These are phyloP conservation scores for Pelecanoides urinatrix DNA, from an alignment of 2,113 vertebrate genomes.

Conservation along the genomic window DNA sequence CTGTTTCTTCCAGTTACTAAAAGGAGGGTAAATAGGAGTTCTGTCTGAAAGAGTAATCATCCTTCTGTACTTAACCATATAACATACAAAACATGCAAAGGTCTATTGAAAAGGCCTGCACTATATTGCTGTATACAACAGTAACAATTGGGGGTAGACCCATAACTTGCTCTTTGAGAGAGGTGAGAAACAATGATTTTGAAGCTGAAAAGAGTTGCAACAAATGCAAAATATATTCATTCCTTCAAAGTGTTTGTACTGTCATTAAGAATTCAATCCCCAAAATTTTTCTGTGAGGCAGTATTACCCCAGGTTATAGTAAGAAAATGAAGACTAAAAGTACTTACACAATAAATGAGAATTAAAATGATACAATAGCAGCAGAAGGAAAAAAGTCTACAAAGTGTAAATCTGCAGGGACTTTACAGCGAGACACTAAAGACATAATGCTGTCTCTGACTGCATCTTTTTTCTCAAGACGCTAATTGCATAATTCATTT, in stretches of 20 bases:
- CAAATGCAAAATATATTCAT: neutral
- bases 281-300: neutral
- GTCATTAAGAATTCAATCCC: neutral
- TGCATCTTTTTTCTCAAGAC: neutral
- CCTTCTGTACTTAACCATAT: neutral
- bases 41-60: neutral
- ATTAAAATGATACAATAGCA: neutral
- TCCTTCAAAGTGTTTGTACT: neutral
- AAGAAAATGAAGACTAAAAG: neutral
- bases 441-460: neutral
- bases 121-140: neutral
- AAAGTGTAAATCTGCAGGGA: neutral
- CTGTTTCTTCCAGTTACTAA: neutral
- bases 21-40: neutral
- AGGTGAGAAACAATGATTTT: neutral
- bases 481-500: neutral
- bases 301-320: neutral
- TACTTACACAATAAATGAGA: neutral
- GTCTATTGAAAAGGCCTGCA: neutral
- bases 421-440: neutral
- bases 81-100: neutral
- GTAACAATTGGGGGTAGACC: neutral
- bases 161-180: neutral
- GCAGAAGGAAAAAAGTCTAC: neutral
- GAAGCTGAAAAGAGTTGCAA: neutral